Conservation (phyloP, 2,113 vertebrate species). For the Ceuthmochares aereus region DNA sequence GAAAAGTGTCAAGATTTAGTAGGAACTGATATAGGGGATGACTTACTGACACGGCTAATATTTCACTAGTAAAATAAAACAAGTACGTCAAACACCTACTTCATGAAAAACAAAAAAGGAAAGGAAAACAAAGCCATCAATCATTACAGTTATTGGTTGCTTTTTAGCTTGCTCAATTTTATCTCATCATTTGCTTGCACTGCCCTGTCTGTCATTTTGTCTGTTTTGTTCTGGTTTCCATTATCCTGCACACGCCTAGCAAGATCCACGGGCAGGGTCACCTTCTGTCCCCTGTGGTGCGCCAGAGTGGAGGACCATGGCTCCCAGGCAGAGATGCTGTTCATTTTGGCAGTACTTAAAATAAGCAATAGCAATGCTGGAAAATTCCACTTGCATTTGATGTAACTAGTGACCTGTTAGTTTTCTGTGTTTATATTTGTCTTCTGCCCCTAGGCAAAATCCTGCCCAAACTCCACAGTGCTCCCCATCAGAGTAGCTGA, state of each 20-base stretch:
- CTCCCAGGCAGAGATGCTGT: neutral
- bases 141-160: neutral
- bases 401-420: neutral
- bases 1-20: neutral
- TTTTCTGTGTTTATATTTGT: neutral
- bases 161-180: neutral
- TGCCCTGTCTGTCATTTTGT: neutral
- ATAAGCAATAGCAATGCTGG: neutral
- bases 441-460: neutral
- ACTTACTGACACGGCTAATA: neutral
- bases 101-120: neutral
- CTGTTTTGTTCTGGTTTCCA: neutral
- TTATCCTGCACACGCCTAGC: neutral
- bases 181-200: neutral
- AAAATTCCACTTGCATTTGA: slow-evolving; percentile 1
- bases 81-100: neutral
- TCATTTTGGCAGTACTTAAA: fast-evolving
- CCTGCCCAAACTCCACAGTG: neutral
- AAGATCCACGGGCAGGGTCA: neutral
- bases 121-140: neutral
- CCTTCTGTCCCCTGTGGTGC: neutral
- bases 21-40: neutral
- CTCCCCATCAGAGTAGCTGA: neutral
- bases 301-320: neutral
- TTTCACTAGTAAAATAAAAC: neutral